Conservation (phyloP, 1,140 invertebrate genomes). For the Coenobita brevimanus region DNA sequence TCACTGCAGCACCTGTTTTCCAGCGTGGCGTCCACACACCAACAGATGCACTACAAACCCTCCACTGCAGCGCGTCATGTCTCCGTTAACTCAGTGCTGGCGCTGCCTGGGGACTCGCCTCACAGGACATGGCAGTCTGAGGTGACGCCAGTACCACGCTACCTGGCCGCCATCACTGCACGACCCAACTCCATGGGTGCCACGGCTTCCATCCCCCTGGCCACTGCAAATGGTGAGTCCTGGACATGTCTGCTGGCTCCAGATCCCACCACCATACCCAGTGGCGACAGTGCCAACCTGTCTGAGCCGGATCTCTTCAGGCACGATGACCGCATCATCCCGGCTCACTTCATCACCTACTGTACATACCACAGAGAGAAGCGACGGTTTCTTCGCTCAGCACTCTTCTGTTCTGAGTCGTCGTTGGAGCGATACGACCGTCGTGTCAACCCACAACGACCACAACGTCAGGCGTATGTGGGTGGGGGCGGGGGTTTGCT, state of each 20-base stretch:
- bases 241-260: conserved; percentile 24
- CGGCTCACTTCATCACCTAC: conserved; percentile 47
- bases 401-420: conserved; percentile 54
- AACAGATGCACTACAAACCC: conserved; percentile 57
- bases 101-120: conserved; percentile 15
- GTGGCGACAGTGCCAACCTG: conserved; percentile 36
- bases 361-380: conserved; percentile 50
- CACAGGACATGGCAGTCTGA: conserved; percentile 39
- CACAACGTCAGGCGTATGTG: conserved; percentile 5
- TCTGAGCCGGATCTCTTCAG: conserved; percentile 51
- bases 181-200: background rate
- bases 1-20: conserved; percentile 75
- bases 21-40: conserved; percentile 25
- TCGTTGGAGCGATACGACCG: conserved; percentile 47
- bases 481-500: conserved; percentile 42
- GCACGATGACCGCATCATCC: conserved; percentile 55
- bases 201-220: background rate
- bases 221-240: conserved; percentile 10
- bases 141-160: background rate
- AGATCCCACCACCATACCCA: conserved; percentile 17
- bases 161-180: background rate
- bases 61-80: conserved; percentile 35
- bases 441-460: background rate
- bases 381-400: conserved; percentile 42
- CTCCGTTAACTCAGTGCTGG: conserved; percentile 52